Percentiles rank a stretch among this genome's conserved stretches.
phyloP scores from a whole-genome alignment of 2,113 vertebrate species.

The Ondatra zibethicus region DNA sequence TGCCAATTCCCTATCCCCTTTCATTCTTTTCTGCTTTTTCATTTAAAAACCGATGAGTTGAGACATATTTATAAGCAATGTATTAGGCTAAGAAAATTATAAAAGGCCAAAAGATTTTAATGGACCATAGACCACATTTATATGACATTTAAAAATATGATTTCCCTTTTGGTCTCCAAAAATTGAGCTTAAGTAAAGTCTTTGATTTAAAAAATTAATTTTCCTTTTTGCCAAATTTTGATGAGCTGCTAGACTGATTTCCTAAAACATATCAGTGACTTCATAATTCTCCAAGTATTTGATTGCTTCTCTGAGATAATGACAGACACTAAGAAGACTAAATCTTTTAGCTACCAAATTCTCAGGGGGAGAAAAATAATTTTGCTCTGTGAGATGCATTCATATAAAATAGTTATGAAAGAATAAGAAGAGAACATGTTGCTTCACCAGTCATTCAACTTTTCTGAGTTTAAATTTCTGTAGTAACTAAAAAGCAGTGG shows the following conservation, averaged over 20 bases:
- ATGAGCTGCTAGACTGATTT: constrained; percentile 61
- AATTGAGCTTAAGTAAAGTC: constrained; percentile 66
- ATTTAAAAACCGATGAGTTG: background rate
- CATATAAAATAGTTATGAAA: constrained; percentile 57
- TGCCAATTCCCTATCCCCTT: background rate
- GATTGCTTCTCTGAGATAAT: constrained; percentile 55
- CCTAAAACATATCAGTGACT: constrained; percentile 49
- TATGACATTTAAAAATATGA: constrained; percentile 62
- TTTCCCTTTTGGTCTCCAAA: constrained; percentile 59
- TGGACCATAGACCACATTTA: constrained; percentile 66
- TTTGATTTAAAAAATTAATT: constrained; percentile 72
- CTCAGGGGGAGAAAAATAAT: constrained; percentile 54
- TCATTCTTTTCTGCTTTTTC: constrained; percentile 5
- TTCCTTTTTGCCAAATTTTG: constrained; percentile 65
- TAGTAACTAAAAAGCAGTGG: constrained; percentile 39
- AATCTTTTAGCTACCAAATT: constrained; percentile 43
- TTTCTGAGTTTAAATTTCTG: constrained; percentile 64
- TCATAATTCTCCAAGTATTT: constrained; percentile 37
- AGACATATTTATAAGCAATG: constrained; percentile 57
- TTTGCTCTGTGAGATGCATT: constrained; percentile 55
- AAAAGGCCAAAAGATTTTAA: constrained; percentile 53
- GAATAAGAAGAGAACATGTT: constrained; percentile 52
- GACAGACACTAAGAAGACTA: constrained; percentile 30
- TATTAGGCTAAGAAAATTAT: constrained; percentile 55
- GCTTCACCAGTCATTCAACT: constrained; percentile 38